phyloP scores from a whole-genome alignment of 2,888 invertebrate species.

The Caenorhabditis macrosperma region DNA sequence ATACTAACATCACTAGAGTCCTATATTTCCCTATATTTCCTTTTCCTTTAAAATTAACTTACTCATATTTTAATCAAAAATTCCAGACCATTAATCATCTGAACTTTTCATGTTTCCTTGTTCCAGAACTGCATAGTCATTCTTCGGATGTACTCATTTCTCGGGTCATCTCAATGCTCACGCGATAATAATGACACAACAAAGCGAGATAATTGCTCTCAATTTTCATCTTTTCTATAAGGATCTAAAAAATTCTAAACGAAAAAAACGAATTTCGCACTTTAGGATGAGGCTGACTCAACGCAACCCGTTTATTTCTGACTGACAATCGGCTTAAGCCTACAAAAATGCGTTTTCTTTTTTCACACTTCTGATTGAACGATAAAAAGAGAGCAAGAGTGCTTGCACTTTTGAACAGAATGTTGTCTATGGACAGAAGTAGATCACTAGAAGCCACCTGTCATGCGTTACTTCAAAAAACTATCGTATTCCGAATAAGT shows the following conservation, averaged over 20 bases:
- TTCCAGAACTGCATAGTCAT: background rate
- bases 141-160: background rate
- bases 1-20: no score
- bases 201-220: background rate
- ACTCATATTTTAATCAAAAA: no score
- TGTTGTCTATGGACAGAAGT: no score
- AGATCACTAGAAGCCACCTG: background rate
- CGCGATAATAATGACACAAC: conserved; percentile 5
- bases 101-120: background rate
- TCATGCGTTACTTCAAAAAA: background rate
- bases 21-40: no score
- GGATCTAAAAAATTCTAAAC: background rate
- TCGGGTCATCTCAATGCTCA: background rate
- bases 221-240: background rate
- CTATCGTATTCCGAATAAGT: conserved; percentile 49
- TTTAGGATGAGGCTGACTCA: background rate
- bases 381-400: no score
- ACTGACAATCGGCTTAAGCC: background rate
- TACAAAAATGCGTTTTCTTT: background rate
- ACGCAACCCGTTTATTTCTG: background rate
- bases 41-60: no score
- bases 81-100: no score
- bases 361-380: no score
- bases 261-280: background rate
- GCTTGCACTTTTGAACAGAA: background rate